phyloP scores from a whole-genome alignment of 1,140 invertebrate species.

The Mycetomoellerius zeteki region DNA sequence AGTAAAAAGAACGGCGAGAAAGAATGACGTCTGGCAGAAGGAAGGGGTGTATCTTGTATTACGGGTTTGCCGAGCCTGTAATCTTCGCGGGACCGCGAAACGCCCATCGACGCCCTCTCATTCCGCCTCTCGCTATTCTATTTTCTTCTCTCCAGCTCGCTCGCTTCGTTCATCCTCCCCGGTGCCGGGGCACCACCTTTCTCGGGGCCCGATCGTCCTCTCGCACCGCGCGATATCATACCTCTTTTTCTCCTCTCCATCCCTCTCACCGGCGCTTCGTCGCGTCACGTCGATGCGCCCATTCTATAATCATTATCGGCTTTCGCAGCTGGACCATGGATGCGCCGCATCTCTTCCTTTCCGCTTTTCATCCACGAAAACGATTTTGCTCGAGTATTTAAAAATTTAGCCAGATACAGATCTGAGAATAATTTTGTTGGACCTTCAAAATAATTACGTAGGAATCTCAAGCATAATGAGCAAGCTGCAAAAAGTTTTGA shows the following conservation, averaged over 20 bases:
- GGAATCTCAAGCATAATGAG: no score
- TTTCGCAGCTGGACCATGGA: conserved; percentile 55
- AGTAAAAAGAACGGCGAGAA: conserved; percentile 34
- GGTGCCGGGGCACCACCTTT: conserved; percentile 67
- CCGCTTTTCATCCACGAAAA: no score
- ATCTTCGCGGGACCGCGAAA: conserved; percentile 86
- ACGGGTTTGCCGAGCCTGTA: conserved; percentile 85
- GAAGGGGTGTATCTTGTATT: conserved; percentile 83
- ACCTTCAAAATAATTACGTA: no score
- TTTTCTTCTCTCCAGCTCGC: conserved; percentile 71
- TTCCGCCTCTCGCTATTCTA: conserved; percentile 76
- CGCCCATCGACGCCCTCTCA: conserved; percentile 85
- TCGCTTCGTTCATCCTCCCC: not conserved
- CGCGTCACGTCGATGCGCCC: conserved; percentile 48
- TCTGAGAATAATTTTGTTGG: no score
- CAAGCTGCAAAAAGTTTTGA: no score
- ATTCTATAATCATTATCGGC: conserved; percentile 83
- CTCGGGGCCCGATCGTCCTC: conserved; percentile 69
- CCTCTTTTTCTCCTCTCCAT: conserved; percentile 57
- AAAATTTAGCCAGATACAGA: no score
- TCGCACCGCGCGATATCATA: conserved; percentile 21
- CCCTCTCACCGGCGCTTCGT: conserved; percentile 47
- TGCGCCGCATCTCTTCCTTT: conserved; percentile 22
- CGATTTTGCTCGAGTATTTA: no score
- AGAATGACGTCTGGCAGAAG: conserved; percentile 53